phyloP scores from a whole-genome alignment of 2,888 invertebrate species.

The Halictus ligatus region DNA sequence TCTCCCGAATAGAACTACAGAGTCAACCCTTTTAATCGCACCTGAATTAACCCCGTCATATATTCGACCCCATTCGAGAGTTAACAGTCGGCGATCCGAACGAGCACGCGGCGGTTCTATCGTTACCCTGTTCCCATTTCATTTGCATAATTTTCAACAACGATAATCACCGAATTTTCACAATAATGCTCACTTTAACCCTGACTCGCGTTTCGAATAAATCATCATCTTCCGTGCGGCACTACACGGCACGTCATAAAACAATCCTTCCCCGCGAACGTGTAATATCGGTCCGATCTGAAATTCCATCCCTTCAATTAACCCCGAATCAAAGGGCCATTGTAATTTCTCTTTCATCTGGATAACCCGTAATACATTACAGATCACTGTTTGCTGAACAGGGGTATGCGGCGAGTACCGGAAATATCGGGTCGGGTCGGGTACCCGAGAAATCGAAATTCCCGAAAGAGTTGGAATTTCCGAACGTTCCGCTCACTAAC shows the following conservation, averaged over 20 bases:
- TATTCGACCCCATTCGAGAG: neutral
- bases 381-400: neutral
- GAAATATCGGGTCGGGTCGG: too few relatives aligned
- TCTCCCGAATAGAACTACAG: neutral
- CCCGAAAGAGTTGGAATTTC: too few relatives aligned
- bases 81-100: neutral
- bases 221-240: neutral
- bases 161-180: conserved; percentile 4
- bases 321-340: neutral
- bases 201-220: neutral
- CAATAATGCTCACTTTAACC: neutral
- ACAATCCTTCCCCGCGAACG: neutral
- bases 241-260: neutral
- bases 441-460: too few relatives aligned
- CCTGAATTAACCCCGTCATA: neutral
- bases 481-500: too few relatives aligned
- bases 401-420: too few relatives aligned
- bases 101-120: neutral
- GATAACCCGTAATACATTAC: neutral
- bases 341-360: neutral
- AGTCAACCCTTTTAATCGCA: neutral
- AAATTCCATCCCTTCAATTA: neutral
- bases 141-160: conserved; percentile 19
- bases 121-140: neutral
- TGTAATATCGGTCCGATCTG: neutral